phyloP scores from a whole-genome alignment of 2,113 vertebrate species.

The Galemys pyrenaicus region DNA sequence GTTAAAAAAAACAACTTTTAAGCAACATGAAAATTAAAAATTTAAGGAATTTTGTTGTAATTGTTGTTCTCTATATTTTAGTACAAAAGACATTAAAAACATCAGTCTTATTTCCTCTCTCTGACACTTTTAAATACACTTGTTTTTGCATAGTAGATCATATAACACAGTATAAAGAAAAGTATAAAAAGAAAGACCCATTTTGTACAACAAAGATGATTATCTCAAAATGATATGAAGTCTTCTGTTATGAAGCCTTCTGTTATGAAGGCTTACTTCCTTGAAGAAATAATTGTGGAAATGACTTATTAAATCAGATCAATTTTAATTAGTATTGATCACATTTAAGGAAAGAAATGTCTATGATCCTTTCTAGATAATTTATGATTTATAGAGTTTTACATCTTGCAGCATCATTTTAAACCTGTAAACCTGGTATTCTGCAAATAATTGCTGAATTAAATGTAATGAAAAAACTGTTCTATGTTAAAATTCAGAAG shows the following conservation, averaged over 20 bases:
- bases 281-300: not conserved
- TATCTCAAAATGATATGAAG: not conserved
- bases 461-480: not conserved
- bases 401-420: not conserved
- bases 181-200: not conserved
- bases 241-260: not conserved
- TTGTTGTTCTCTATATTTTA: not conserved
- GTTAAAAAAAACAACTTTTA: not conserved
- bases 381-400: not conserved
- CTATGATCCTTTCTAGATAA: not conserved
- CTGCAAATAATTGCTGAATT: constrained; percentile 34
- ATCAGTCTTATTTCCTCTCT: not conserved
- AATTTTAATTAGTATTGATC: not conserved
- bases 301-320: not conserved
- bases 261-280: not conserved
- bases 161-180: not conserved
- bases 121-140: not conserved
- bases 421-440: not conserved
- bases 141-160: not conserved
- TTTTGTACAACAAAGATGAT: not conserved
- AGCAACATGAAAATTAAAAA: not conserved
- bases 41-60: not conserved
- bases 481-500: constrained; percentile 20
- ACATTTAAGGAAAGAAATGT: not conserved
- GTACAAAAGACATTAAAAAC: not conserved